Conservation (phyloP, 2,888 invertebrate species). For the Chrysolina haemoptera region DNA sequence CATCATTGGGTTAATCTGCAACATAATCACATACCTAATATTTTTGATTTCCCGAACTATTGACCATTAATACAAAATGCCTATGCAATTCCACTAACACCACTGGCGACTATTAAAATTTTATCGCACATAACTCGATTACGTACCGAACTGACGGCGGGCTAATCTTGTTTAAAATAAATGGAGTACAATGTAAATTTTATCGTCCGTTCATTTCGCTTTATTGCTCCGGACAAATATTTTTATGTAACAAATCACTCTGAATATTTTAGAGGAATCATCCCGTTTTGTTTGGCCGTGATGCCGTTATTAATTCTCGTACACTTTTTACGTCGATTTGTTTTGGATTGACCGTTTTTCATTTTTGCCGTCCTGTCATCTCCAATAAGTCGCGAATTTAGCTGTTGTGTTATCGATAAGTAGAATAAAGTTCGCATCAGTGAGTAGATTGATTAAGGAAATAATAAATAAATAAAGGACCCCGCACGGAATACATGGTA, state of each 20-base stretch:
- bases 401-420: too few relatives aligned
- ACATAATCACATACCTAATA: not conserved
- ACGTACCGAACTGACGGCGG: constrained; percentile 49
- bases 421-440: too few relatives aligned
- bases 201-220: constrained; percentile 50
- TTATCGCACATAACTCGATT: constrained; percentile 58
- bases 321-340: constrained; percentile 41
- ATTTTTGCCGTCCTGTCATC: not conserved
- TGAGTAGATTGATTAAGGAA: too few relatives aligned
- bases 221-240: constrained; percentile 49
- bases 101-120: constrained; percentile 54
- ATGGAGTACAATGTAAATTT: constrained; percentile 57
- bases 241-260: constrained; percentile 51
- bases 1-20: too few relatives aligned
- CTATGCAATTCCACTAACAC: constrained; percentile 35
- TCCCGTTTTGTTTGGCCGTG: constrained; percentile 34
- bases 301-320: constrained; percentile 44
- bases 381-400: not conserved
- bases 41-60: not conserved
- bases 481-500: too few relatives aligned
- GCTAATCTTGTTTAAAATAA: constrained; percentile 59
- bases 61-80: constrained; percentile 26
- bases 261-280: constrained; percentile 47
- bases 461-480: too few relatives aligned
- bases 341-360: constrained; percentile 30